A percentile compares a stretch with the other conserved stretches of the same genome.
phyloP scores from a whole-genome alignment of 2,797 vertebrate genomes.

The Lateolabrax maculatus region DNA sequence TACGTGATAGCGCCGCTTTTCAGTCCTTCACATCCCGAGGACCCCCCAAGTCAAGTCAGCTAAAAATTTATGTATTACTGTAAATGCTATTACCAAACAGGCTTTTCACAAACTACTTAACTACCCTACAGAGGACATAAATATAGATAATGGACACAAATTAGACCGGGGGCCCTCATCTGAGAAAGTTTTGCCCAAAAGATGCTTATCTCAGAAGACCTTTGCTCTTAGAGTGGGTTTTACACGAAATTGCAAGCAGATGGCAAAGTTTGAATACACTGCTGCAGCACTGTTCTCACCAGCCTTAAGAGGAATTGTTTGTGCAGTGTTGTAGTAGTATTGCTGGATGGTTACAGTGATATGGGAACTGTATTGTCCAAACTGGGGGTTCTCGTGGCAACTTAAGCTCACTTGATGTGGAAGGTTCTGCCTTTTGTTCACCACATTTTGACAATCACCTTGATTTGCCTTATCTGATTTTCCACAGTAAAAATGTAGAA shows the following conservation, averaged over 20 bases:
- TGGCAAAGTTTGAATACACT: conserved; percentile 65
- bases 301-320: conserved; percentile 37
- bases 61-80: conserved; percentile 52
- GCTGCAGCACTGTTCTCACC: conserved; percentile 44
- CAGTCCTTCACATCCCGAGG: conserved; percentile 50
- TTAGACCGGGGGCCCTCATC: conserved; percentile 73
- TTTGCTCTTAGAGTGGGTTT: conserved; percentile 68
- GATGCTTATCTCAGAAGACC: conserved; percentile 75
- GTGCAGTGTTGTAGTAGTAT: conserved; percentile 36
- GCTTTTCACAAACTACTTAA: conserved; percentile 65
- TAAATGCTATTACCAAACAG: conserved; percentile 61
- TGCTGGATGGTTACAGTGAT: conserved; percentile 38
- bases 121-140: conserved; percentile 63
- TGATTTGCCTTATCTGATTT: background rate
- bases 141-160: conserved; percentile 73
- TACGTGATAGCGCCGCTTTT: conserved; percentile 47
- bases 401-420: background rate
- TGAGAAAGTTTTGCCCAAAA: conserved; percentile 67
- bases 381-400: conserved; percentile 16
- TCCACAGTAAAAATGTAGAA: background rate
- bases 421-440: conserved; percentile 10
- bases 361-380: conserved; percentile 15
- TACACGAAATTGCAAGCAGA: conserved; percentile 77
- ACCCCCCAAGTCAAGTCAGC: conserved; percentile 68
- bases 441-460: conserved; percentile 8